Base-by-base conservation (phyloP, 2,113 vertebrate genomes). In the Paraplagusia blochii region DNA sequence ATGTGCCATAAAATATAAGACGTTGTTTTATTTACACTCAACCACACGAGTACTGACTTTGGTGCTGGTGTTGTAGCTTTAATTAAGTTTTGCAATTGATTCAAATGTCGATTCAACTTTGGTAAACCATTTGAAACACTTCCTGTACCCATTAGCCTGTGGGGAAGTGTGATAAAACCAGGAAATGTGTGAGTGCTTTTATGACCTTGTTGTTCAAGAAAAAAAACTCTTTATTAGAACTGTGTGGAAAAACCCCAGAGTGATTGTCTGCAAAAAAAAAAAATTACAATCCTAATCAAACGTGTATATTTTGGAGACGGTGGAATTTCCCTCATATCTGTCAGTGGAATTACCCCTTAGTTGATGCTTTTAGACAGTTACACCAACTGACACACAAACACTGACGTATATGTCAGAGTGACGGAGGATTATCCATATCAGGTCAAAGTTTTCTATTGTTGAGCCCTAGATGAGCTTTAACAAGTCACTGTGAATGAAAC, bases 331-430 rank as follows among this genome's bases (percentile, higher is more conserved):
- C 83, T 5, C 7, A 47, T 69, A 35, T 55, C 68, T 75, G 53
- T 54, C 58, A 15, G 62, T 72, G 82, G 79, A 87, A 85, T 80
- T 86, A 87, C 84, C 84, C 77, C 22, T 53, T 44, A 39, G 56
- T 54, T 69, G 76, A 84, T 76, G 65, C 77, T 47, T 56, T 14
- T 12, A 54, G n/a, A 39, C 40, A 0, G 12, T 35, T 45, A 22
- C 45, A 77, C 53, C 53, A 36, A 57, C 44, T 38, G 34, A 33
- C 49, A 64, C 56, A 53, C n/a, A 45, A 34, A 51, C 40, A 45
- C 52, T 43, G 22, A 59, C 4, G 38, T 40, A 5, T 40, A 13
- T 11, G 38, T 29, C 22, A 29, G 22, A 29, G 22, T 29, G 22
- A 29, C 6, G 22, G 22, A 29, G 22, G 6, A n/a, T n/a, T 29